Evolutionary conservation across 2,113 vertebrate species (phyloP).

Genomic region (Meles meles): DNA sequence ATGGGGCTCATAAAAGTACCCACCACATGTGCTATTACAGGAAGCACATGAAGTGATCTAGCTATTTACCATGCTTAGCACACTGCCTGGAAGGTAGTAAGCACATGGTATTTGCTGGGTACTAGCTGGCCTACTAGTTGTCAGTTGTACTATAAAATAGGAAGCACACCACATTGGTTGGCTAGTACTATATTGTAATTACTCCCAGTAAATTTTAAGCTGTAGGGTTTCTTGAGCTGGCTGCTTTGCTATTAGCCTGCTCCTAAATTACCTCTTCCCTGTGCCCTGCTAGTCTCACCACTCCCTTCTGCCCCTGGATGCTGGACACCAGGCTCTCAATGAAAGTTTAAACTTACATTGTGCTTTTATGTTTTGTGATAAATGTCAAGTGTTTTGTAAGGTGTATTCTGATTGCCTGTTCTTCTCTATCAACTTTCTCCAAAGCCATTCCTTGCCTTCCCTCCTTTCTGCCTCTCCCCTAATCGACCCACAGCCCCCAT

Average conservation of each 20-base stretch:
- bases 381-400: background rate
- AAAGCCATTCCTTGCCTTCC: background rate
- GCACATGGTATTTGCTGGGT: background rate
- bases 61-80: background rate
- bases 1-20: background rate
- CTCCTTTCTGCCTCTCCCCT: background rate
- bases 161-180: background rate
- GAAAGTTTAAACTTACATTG: background rate
- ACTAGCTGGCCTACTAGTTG: background rate
- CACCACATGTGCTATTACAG: background rate
- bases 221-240: background rate
- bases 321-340: background rate
- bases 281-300: background rate
- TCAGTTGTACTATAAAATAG: background rate
- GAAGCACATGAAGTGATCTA: background rate
- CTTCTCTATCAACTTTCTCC: background rate
- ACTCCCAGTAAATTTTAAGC: background rate
- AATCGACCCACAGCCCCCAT: background rate
- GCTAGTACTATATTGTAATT: background rate
- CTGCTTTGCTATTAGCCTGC: background rate
- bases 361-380: background rate
- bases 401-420: background rate
- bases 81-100: background rate
- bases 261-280: background rate
- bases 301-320: background rate